Conservation (phyloP, 1,140 invertebrate genomes). For the Euura saliciscinereae region DNA sequence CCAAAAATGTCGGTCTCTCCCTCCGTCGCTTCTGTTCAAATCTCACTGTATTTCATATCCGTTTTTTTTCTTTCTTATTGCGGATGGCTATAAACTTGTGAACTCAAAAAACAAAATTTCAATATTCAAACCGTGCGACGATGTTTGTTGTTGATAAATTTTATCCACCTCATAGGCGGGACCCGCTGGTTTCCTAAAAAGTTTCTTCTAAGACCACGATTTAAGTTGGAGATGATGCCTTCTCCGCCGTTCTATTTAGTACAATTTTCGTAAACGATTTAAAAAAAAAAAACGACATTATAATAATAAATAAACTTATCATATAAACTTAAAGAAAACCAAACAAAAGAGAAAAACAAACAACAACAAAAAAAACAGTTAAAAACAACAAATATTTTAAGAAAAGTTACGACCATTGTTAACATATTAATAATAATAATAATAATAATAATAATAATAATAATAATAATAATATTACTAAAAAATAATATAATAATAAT, state of each 20-base stretch:
- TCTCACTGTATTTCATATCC: constrained; percentile 2
- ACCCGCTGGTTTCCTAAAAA: constrained; percentile 87
- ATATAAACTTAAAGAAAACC: constrained; percentile 30
- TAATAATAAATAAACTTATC: constrained; percentile 39
- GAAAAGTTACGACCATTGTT: constrained; percentile 49
- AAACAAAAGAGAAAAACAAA: constrained; percentile 19
- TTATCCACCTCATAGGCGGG: constrained; percentile 66
- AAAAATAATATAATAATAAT: constrained; percentile 39
- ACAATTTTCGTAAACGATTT: constrained; percentile 50
- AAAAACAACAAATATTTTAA: constrained; percentile 41
- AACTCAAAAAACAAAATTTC: neutral
- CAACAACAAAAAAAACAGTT: constrained; percentile 15
- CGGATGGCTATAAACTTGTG: neutral
- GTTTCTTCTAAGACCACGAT: constrained; percentile 78
- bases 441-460: constrained; percentile 28
- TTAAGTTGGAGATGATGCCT: constrained; percentile 45
- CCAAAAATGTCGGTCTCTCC: neutral
- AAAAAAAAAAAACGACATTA: constrained; percentile 22
- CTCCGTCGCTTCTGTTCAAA: neutral
- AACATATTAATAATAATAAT: constrained; percentile 46
- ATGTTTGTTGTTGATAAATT: too few relatives aligned
- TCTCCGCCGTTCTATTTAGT: constrained; percentile 56
- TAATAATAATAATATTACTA: constrained; percentile 32
- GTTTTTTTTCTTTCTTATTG: constrained; percentile 8
- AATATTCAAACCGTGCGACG: too few relatives aligned